These are phyloP conservation scores for Proisotoma minuta DNA, from an alignment of 2,888 invertebrate species.

Conservation along the genomic window DNA sequence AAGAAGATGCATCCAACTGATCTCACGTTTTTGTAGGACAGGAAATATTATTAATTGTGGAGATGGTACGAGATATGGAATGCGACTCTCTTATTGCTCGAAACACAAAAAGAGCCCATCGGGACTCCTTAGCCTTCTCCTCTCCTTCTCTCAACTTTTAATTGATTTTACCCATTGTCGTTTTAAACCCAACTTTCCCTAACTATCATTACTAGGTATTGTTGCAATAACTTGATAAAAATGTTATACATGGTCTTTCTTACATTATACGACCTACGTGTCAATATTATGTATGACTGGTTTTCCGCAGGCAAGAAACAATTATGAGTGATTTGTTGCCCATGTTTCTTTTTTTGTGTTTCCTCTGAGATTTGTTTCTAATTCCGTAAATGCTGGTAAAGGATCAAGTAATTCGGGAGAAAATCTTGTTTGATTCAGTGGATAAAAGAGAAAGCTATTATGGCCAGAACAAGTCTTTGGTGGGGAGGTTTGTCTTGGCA, in stretches of 20 bases:
- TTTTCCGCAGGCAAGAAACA: no score
- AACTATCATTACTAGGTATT: no score
- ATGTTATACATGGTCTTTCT: no score
- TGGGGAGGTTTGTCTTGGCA: not conserved
- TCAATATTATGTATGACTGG: no score
- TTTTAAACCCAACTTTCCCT: not conserved
- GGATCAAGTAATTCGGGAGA: constrained; percentile 6
- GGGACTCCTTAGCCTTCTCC: constrained; percentile 42
- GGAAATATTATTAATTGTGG: constrained; percentile 48
- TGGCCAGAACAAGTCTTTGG: constrained; percentile 7
- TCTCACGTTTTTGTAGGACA: constrained; percentile 47
- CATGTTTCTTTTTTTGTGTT: not conserved
- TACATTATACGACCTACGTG: no score
- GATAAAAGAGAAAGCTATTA: constrained; percentile 11
- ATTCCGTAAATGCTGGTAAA: not conserved
- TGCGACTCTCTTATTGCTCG: constrained; percentile 41
- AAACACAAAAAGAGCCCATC: constrained; percentile 46
- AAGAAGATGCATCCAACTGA: constrained; percentile 44
- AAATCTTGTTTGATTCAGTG: constrained; percentile 14
- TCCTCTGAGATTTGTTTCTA: not conserved
- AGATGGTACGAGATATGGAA: constrained; percentile 42
- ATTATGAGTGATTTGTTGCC: not conserved
- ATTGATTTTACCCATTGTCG: constrained; percentile 44
- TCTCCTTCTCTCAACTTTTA: constrained; percentile 43
- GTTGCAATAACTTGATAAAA: no score